A percentile compares a stretch with the other conserved stretches of the same genome.
Evolutionary conservation across 2,888 invertebrate species (phyloP).

Genomic region (Phyto melanocephala): DNA sequence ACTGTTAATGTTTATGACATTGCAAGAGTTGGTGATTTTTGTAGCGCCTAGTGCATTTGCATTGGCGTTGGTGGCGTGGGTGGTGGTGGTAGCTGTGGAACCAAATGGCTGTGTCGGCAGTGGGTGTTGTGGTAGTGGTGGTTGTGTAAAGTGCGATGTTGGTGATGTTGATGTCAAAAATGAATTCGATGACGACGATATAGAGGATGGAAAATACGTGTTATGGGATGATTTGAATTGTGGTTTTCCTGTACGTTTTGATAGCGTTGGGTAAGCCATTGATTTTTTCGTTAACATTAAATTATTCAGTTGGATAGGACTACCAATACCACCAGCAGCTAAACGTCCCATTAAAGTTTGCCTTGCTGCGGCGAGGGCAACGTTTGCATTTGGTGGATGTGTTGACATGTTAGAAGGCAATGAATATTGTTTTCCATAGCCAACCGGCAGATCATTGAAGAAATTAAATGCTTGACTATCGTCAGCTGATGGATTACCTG

Average conservation of each 20-base stretch:
- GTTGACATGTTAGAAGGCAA: conserved; percentile 37
- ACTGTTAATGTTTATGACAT: conserved; percentile 66
- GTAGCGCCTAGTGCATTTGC: conserved; percentile 62
- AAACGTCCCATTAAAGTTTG: conserved; percentile 74
- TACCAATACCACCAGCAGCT: conserved; percentile 66
- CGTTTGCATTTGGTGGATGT: conserved; percentile 68
- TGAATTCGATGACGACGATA: conserved; percentile 64
- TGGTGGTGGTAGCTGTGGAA: conserved; percentile 55
- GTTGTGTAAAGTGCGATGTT: conserved; percentile 65
- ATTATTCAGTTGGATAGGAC: conserved; percentile 30
- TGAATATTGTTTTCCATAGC: conserved; percentile 21
- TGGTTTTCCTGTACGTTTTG: conserved; percentile 50
- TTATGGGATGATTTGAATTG: conserved; percentile 57
- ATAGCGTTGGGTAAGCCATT: conserved; percentile 11
- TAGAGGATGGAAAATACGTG: conserved; percentile 67
- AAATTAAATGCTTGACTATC: neutral
- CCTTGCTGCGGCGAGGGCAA: conserved; percentile 76
- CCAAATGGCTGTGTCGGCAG: conserved; percentile 65
- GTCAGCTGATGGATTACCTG: conserved; percentile 74
- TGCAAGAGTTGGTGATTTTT: conserved; percentile 56
- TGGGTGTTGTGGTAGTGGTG: conserved; percentile 65
- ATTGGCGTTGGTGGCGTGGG: conserved; percentile 68
- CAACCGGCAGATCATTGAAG: neutral
- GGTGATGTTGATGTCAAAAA: conserved; percentile 62
- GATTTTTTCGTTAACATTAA: neutral